Base-by-base conservation (phyloP, 1,140 invertebrate species). In the Adelges cooleyi region DNA sequence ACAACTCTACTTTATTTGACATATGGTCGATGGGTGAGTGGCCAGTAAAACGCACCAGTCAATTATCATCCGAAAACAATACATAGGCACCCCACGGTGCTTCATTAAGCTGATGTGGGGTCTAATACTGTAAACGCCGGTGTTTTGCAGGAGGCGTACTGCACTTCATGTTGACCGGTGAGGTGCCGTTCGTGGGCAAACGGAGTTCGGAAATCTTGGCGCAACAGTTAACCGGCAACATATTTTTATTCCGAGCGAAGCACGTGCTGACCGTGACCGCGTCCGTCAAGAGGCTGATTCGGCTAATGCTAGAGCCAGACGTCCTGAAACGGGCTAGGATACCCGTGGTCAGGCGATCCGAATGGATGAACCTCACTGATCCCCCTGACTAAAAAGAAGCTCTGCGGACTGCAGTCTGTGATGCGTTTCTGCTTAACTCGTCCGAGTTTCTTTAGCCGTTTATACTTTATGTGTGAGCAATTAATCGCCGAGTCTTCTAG, bases 1-100 rank as follows among this genome's bases (percentile, higher is more conserved):
- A 93, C 74, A 93, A 93, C 1, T 98, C 98, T 75, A 92, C 92
- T 52, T 91, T 90, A 72, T 89, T 96, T 1, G 95, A 98, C 72
- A 96, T 92, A 92, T 96, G 93, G 93, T 91, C 92, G 8, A 84
- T 93, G 54, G 93, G 93, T 0, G 86, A 62, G 42, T n/a, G n/a
- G n/a, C n/a, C n/a, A n/a, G n/a, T n/a, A n/a, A n/a, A n/a, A n/a
- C n/a, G n/a, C n/a, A n/a, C n/a, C n/a, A n/a, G n/a, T n/a, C n/a
- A n/a, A n/a, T n/a, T n/a, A n/a, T n/a, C n/a, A n/a, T n/a, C n/a
- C n/a, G n/a, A n/a, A n/a, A n/a, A n/a, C n/a, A n/a, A n/a, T n/a
- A n/a, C n/a, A n/a, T n/a, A n/a, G n/a, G n/a, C n/a, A n/a, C n/a
- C n/a, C n/a, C n/a, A n/a, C n/a, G n/a, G n/a, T n/a, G n/a, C n/a